phyloP scores from a whole-genome alignment of 2,113 vertebrate genomes.

The Numida meleagris region DNA sequence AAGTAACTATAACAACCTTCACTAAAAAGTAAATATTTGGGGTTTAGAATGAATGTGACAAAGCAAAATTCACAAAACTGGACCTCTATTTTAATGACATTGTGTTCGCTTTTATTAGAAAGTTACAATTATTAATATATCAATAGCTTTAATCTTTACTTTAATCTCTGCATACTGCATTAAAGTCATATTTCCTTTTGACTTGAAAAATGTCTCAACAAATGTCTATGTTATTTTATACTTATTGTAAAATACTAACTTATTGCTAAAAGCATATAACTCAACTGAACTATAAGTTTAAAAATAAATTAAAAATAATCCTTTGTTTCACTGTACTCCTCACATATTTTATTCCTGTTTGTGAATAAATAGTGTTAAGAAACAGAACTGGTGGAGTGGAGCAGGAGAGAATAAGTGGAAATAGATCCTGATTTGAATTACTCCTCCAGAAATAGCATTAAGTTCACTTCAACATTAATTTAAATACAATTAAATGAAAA shows the following conservation, averaged over 20 bases:
- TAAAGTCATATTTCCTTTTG: not conserved
- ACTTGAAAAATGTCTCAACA: not conserved
- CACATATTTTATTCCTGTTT: not conserved
- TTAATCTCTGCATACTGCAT: not conserved
- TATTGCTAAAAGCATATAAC: not conserved
- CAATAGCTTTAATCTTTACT: not conserved
- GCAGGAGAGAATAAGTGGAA: not conserved
- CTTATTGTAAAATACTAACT: not conserved
- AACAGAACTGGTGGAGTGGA: not conserved
- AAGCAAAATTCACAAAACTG: not conserved
- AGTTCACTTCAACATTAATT: not conserved
- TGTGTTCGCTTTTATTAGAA: not conserved
- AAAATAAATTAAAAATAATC: not conserved
- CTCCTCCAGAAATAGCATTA: not conserved
- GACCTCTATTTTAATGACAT: not conserved
- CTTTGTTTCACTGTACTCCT: not conserved
- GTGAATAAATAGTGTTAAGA: not conserved
- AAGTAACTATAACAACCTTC: not conserved
- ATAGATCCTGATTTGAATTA: not conserved
- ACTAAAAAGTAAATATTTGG: not conserved
- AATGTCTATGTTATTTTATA: not conserved
- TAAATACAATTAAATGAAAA: not conserved
- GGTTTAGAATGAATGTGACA: not conserved
- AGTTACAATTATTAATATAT: not conserved
- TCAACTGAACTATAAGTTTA: not conserved